Base-by-base conservation (phyloP, 1,140 invertebrate species). In the Drosophila virilis region DNA sequence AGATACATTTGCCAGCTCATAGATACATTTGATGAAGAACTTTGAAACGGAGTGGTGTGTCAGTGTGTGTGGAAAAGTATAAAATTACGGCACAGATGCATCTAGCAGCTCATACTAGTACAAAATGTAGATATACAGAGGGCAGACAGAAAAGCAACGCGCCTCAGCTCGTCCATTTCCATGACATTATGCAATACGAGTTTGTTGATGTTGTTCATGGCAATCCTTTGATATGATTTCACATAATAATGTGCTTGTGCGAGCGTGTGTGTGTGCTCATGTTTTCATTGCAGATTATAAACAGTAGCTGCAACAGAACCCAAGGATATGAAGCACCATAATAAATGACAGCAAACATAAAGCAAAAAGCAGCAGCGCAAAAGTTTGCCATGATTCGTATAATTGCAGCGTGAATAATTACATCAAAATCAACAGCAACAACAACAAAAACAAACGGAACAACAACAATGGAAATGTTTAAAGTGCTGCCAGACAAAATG, bases 361-460 rank as follows among this genome's bases (percentile, higher is more conserved):
- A 88, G 79, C 79, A 77, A 75, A 75, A 72, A 68, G 70, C 77
- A 54, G 77, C 65, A 67, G 78, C 65, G 67, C 69, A 70, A 84
- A 82, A 81, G 59, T 73, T 84, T 71, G 70, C 80, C 74, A 89
- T 89, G 77, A 89, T 77, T 88, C 80, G 80, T 84, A 84, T 88
- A 88, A 88, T 89, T 88, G 84, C 85, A 89, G 84, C 65, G 77
- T 83, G 84, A 88, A 88, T 88, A 88, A 88, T 88, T 88, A 89
- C 84, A 88, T 89, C 77, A 75, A 89, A 89, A 89, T 84, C 80
- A 80, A 64, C 60, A 64, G 13, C 51, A 52, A 33, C 28, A 64
- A 9, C 54, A 64, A 38, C 15, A 46, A 32, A 51, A 70, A 38
- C 15, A 46, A 70, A 55, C 46, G 62, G 37, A 28, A n/a, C 52